Percentiles rank a stretch among this genome's conserved stretches.
These are phyloP conservation scores for Chaenogobius annularis DNA, from an alignment of 2,113 vertebrate genomes.

Conservation along the genomic window DNA sequence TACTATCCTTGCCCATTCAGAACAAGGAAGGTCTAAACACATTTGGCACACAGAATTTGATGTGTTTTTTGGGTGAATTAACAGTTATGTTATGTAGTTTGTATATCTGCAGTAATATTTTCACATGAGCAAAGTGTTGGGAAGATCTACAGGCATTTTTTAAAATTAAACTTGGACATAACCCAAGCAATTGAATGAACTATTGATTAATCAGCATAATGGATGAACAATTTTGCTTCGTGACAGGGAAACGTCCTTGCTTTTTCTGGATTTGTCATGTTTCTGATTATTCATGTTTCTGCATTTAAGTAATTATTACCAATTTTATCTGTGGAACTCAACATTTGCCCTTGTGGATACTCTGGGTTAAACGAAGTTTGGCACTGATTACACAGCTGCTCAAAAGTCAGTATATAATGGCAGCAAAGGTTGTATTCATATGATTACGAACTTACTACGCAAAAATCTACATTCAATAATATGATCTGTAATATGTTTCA, in stretches of 20 bases:
- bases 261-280: neutral
- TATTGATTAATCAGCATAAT: slow-evolving; percentile 52
- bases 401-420: neutral
- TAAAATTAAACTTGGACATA: slow-evolving; percentile 13
- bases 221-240: slow-evolving; percentile 17
- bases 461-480: neutral
- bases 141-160: neutral
- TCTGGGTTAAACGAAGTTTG: neutral
- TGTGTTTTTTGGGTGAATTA: too few species aligned
- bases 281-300: neutral
- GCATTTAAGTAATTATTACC: neutral
- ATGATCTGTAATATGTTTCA: neutral
- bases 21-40: too few species aligned
- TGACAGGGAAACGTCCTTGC: slow-evolving; percentile 14
- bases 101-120: too few species aligned
- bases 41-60: too few species aligned
- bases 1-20: too few species aligned
- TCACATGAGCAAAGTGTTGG: neutral
- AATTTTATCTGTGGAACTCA: neutral
- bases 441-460: neutral
- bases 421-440: too few species aligned
- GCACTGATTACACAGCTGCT: neutral
- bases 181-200: slow-evolving; percentile 57
- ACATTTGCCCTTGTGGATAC: neutral
- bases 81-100: too few species aligned